Base-by-base conservation (phyloP, 2,113 vertebrate genomes). In the Polyodon spathula region DNA sequence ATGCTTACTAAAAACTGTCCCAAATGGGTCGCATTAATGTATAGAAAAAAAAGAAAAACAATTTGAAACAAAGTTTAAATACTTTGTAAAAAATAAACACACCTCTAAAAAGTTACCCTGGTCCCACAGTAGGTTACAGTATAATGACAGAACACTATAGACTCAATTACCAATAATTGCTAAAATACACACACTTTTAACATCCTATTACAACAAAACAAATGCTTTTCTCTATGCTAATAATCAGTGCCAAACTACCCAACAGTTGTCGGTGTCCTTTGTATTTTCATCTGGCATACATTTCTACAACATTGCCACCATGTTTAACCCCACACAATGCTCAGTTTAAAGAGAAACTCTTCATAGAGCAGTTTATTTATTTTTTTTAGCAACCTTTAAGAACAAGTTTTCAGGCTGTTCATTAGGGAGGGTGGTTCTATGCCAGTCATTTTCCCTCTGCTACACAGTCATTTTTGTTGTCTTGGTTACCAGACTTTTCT, bases 401-500 rank as follows among this genome's bases (percentile, higher is more conserved):
- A 37, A 48, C 37, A 44, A 14, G 6, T 15, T 14, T 44, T 6
- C 4, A 40, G 16, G 17, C 16, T 59, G 16, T 59, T 44, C 14
- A 10, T 46, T 46, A 41, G 11, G 8, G 57, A 59, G 15, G 10
- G n/a, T 46, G 43, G 44, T 37, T 46, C 42, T 7, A 37, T 6
- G 42, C 15, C 12, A n/a, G 17, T 37, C 7, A 48, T 59, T 40
- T 43, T 48, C 44, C 15, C 41, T 62, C n/a, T 39, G 16, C 50
- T 48, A 37, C 37, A 14, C n/a, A 55, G 27, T 40, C 6, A 57
- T 38, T 48, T 68, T 76, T 62, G 73, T 71, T 78, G 77, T 46
- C 75, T 68, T 65, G 53, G 78, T 76, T 77, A 79, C 74, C n/a
- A n/a, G n/a, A 15, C 14, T 15, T 42, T 67, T 48, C 48, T 64